Evolutionary conservation across 2,113 vertebrate species (phyloP).

Genomic region (Pangasianodon hypophthalmus): DNA sequence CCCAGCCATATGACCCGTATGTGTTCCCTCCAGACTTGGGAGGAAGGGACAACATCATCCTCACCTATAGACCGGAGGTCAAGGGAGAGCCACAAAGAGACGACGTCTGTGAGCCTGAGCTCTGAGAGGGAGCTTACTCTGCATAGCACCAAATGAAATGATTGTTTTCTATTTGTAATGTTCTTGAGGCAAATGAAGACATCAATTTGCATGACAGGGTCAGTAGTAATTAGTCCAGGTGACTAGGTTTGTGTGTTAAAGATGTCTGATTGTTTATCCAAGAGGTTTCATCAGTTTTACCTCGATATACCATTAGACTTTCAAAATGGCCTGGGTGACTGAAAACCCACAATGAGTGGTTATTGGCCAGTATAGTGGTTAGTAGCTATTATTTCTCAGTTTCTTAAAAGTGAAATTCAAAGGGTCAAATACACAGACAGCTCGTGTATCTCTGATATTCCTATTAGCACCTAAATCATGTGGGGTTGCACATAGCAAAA

Average conservation of each 20-base stretch:
- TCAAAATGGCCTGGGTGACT: not conserved
- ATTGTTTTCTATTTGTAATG: constrained; percentile 6
- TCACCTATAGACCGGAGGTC: constrained; percentile 75
- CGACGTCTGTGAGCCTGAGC: constrained; percentile 74
- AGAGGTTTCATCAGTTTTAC: not conserved
- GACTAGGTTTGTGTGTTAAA: constrained; percentile 3
- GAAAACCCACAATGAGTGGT: not conserved
- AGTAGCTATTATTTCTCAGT: not conserved
- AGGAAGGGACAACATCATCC: constrained; percentile 74
- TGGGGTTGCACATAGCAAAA: not conserved
- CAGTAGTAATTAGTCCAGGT: constrained; percentile 1
- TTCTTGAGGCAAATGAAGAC: not conserved
- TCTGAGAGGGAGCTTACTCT: constrained; percentile 74
- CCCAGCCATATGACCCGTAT: constrained; percentile 70
- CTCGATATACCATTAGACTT: not conserved
- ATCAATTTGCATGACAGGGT: not conserved
- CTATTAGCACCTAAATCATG: not conserved
- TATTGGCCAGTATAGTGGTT: not conserved
- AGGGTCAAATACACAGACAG: not conserved
- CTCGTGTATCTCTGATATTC: not conserved
- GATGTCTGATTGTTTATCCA: not conserved
- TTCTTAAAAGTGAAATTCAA: not conserved
- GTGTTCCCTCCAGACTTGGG: constrained; percentile 74
- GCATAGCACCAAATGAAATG: constrained; percentile 58
- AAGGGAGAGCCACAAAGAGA: constrained; percentile 75